phyloP scores from a whole-genome alignment of 2,888 invertebrate genomes.

The Carterocephalus palaemon region DNA sequence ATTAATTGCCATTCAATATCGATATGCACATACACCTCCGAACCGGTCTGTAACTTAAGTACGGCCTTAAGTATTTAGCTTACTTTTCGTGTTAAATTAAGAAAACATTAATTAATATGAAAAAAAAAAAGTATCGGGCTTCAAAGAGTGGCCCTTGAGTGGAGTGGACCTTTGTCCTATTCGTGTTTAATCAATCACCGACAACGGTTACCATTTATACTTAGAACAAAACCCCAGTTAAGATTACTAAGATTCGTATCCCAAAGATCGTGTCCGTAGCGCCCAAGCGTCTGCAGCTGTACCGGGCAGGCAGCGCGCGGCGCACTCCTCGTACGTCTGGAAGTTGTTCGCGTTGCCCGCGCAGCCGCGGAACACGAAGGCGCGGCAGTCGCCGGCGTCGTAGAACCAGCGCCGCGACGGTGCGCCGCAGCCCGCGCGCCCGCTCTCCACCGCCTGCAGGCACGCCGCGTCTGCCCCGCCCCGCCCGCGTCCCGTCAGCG shows the following conservation, averaged over 20 bases:
- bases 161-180: too few relatives aligned
- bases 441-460: constrained; percentile 48
- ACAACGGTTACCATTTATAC: too few relatives aligned
- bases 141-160: too few relatives aligned
- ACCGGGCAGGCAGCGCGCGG: constrained; percentile 46
- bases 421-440: constrained; percentile 40
- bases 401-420: constrained; percentile 85
- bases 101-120: too few relatives aligned
- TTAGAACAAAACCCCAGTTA: too few relatives aligned
- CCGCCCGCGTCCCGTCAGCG: background rate
- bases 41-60: constrained; percentile 1
- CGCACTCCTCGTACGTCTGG: constrained; percentile 84
- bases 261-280: too few relatives aligned
- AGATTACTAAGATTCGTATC: too few relatives aligned
- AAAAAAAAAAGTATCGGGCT: too few relatives aligned
- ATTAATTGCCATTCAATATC: constrained; percentile 7
- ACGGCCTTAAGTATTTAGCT: too few relatives aligned
- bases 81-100: too few relatives aligned
- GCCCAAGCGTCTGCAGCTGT: constrained; percentile 8
- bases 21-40: background rate
- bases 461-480: constrained; percentile 52
- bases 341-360: constrained; percentile 93
- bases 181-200: too few relatives aligned
- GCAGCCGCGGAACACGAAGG: constrained; percentile 92
- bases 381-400: constrained; percentile 85